Evolutionary conservation across 2,797 vertebrate species (phyloP).

Genomic region (Acanthurus leucopareius): DNA sequence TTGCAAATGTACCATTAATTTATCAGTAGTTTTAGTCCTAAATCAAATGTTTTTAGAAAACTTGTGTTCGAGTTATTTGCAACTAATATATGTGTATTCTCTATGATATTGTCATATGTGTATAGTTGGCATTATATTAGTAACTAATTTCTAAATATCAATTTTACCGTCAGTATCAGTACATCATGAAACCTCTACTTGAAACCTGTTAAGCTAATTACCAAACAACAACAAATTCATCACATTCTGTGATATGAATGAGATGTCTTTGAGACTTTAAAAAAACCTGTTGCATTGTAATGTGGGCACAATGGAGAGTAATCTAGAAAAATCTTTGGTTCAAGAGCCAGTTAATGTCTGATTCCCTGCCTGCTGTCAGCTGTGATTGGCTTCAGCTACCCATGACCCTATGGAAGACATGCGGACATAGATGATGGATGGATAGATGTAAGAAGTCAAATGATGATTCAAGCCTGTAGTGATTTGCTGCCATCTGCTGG

Average conservation of each 20-base stretch:
- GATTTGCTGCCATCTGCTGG: conserved; percentile 76
- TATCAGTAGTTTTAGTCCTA: rapidly evolving
- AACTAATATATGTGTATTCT: too few species aligned
- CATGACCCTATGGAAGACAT: neutral
- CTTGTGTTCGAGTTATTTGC: too few species aligned
- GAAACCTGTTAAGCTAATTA: conserved; percentile 1
- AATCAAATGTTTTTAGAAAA: neutral
- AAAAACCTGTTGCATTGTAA: neutral
- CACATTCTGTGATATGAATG: neutral
- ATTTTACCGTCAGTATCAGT: too few species aligned
- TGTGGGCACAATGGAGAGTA: neutral
- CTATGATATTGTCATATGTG: too few species aligned
- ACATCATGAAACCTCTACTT: neutral
- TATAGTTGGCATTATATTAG: too few species aligned
- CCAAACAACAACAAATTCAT: neutral
- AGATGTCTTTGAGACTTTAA: too few species aligned
- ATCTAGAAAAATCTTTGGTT: conserved; percentile 33
- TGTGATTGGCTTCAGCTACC: neutral
- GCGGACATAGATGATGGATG: neutral
- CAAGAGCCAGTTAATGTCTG: conserved; percentile 4
- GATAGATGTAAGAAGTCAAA: neutral
- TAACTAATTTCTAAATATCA: too few species aligned
- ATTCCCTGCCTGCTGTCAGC: neutral
- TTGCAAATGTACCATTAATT: neutral
- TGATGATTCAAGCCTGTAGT: neutral